Conservation (phyloP, 2,797 vertebrate species). For the Sebastes vulpes region DNA sequence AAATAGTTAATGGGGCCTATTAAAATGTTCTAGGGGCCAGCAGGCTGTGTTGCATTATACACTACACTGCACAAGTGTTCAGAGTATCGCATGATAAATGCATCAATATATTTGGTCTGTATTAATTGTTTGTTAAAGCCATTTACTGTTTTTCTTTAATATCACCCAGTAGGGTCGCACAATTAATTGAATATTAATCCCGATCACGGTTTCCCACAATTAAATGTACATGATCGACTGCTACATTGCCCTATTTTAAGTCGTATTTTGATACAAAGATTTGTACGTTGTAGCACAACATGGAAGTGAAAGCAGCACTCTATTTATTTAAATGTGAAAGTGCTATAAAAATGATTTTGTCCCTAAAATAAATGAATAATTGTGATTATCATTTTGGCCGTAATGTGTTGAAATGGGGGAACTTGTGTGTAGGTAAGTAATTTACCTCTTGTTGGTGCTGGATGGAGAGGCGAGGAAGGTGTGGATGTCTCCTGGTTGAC, state of each 20-base stretch:
- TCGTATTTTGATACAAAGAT: too few species aligned
- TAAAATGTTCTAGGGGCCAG: not conserved
- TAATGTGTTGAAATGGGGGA: not conserved
- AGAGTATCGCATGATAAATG: not conserved
- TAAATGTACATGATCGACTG: too few species aligned
- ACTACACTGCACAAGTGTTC: too few species aligned
- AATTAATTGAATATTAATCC: too few species aligned
- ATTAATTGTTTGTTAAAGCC: not conserved
- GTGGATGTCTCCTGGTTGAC: slow-evolving; percentile 86
- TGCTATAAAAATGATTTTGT: too few species aligned
- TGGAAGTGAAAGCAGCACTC: too few species aligned
- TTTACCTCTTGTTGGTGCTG: slow-evolving; percentile 91
- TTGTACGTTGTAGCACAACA: too few species aligned
- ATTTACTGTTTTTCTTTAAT: not conserved
- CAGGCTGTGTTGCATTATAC: not conserved
- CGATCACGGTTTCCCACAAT: too few species aligned
- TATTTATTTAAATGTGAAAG: too few species aligned
- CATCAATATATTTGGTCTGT: not conserved
- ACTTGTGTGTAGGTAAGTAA: not conserved
- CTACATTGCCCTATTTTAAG: too few species aligned
- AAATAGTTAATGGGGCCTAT: not conserved
- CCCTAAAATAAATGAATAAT: not conserved
- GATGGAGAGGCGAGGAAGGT: slow-evolving; percentile 94
- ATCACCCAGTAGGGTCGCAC: not conserved
- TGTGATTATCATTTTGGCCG: too few species aligned